Conservation (phyloP, 2,113 vertebrate genomes). For the Himantopus leucocephalus region DNA sequence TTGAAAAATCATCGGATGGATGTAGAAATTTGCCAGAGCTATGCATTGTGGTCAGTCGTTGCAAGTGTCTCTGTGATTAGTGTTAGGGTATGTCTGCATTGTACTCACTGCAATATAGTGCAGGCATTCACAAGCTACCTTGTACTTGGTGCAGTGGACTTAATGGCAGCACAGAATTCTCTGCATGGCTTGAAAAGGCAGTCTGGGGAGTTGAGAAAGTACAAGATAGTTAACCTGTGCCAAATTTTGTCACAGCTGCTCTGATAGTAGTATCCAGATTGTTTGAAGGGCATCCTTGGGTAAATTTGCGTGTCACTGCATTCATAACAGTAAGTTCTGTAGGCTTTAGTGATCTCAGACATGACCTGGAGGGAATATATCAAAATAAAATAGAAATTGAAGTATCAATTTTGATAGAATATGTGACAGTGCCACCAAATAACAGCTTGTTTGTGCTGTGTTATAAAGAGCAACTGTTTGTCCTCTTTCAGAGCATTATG, state of each 20-base stretch:
- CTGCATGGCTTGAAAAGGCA: neutral
- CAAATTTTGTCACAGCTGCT: neutral
- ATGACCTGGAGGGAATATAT: neutral
- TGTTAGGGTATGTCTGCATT: neutral
- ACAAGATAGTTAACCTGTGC: neutral
- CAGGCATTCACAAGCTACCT: neutral
- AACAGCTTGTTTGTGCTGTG: neutral
- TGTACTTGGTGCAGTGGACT: neutral
- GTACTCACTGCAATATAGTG: neutral
- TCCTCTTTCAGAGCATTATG: neutral
- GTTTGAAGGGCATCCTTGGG: neutral
- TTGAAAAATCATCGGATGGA: neutral
- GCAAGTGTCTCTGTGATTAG: neutral
- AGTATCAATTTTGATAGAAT: neutral
- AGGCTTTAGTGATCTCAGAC: neutral
- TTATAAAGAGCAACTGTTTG: neutral
- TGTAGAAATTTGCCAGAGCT: neutral
- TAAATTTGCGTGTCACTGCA: neutral
- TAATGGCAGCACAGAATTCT: neutral
- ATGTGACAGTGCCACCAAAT: neutral
- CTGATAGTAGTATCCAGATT: neutral
- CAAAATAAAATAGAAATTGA: neutral
- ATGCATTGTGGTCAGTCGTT: neutral
- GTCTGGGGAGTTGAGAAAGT: neutral
- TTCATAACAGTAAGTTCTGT: neutral